phyloP scores from a whole-genome alignment of 2,797 vertebrate species.

The Dermochelys coriacea region DNA sequence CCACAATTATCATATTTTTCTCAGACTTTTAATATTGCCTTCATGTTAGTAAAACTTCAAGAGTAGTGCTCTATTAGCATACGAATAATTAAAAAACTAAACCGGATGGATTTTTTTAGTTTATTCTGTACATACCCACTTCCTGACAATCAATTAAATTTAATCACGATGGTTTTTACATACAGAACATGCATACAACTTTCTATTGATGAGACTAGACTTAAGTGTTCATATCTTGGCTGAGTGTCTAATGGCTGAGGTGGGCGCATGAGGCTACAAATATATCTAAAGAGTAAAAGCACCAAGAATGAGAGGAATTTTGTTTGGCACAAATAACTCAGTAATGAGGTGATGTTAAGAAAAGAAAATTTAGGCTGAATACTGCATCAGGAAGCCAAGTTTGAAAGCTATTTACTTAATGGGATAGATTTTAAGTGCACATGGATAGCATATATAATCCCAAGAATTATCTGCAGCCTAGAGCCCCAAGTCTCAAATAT shows the following conservation, averaged over 20 bases:
- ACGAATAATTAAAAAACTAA: conserved; percentile 8
- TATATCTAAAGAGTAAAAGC: background rate
- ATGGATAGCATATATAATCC: conserved; percentile 34
- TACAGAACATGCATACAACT: fast-evolving
- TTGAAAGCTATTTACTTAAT: background rate
- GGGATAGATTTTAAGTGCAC: conserved; percentile 21
- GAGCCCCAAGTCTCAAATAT: background rate
- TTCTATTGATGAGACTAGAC: background rate
- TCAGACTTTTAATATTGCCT: conserved; percentile 42
- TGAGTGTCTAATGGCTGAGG: background rate
- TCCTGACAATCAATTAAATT: background rate
- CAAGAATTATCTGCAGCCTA: conserved; percentile 13
- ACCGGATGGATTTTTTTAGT: background rate
- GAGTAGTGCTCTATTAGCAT: background rate
- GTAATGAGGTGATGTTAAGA: background rate
- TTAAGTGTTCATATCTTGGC: fast-evolving
- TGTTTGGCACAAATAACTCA: fast-evolving
- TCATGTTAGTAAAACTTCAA: background rate
- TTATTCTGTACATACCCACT: background rate
- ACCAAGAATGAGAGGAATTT: background rate
- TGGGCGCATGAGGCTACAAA: background rate
- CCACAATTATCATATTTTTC: conserved; percentile 39
- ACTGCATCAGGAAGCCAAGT: background rate
- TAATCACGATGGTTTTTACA: fast-evolving
- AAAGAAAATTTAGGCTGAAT: background rate